phyloP scores from a whole-genome alignment of 2,113 vertebrate species.

The Oceanodroma tethys region DNA sequence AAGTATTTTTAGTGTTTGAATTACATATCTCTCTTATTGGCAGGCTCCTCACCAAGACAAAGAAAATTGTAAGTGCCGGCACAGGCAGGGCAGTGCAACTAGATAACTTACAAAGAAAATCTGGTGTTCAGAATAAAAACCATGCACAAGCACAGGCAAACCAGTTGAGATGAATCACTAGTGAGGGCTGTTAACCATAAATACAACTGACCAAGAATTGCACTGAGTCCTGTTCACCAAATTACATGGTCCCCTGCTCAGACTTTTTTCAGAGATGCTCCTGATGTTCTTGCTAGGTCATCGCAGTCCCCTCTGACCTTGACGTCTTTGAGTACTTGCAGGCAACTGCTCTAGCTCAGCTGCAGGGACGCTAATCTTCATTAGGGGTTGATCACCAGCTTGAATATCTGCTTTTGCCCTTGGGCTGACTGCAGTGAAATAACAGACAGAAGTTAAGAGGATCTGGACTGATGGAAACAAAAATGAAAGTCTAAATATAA shows the following conservation, averaged over 20 bases:
- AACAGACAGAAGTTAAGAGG: neutral
- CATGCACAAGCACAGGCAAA: neutral
- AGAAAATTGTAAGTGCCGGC: neutral
- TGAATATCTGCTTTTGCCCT: neutral
- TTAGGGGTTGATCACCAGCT: neutral
- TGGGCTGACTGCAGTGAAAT: neutral
- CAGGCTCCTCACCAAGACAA: neutral
- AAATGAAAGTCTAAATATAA: neutral
- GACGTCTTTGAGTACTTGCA: neutral
- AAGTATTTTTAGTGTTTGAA: neutral
- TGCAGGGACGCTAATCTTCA: neutral
- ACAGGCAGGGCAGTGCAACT: neutral
- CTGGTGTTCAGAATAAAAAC: neutral
- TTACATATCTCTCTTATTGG: neutral
- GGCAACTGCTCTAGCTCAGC: neutral
- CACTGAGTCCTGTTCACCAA: neutral
- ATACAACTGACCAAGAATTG: neutral
- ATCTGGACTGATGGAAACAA: neutral
- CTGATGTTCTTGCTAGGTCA: neutral
- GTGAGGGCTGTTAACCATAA: neutral
- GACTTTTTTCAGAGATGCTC: neutral
- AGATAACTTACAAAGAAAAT: neutral
- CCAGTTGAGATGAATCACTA: neutral
- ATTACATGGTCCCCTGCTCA: neutral
- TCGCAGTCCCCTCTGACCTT: neutral